Base-by-base conservation (phyloP, 2,888 invertebrate genomes). In the Aporophyla lueneburgensis region DNA sequence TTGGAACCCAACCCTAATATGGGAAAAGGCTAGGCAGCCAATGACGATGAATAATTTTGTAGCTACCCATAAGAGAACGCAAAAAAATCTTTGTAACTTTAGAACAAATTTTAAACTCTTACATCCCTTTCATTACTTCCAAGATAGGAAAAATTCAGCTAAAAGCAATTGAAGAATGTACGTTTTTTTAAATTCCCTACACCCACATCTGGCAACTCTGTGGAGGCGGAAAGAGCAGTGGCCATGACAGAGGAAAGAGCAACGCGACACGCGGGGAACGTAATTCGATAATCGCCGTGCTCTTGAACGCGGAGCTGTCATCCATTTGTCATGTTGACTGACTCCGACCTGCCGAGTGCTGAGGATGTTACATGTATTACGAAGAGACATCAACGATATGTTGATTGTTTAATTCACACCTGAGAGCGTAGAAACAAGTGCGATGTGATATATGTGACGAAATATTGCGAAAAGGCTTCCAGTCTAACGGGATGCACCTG, bases 241-340 rank as follows among this genome's bases (percentile, higher is more conserved):
- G 92, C 96, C 96, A 87, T 96, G 96, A 93, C 96, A 96, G 92
- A 93, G 93, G 95, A 95, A 96, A 96, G 96, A 96, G 95, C 96
- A 95, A 89, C 93, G 90, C 90, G 89, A 89, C 89, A 88, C 87
- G 90, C 92, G 93, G 95, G 95, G 94, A 92, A 87, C 93, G 92
- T 96, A 96, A 96, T 96, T 96, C 94, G 95, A 96, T 96, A 96
- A 96, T 96, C 91, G 94, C 67, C 92, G 86, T 93, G 96, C 94
- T 95, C 96, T 96, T 96, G 96, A 96, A 95, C 94, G 93, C 86
- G 86, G 88, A 83, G 93, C 89, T 91, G 92, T 90, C 93, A 92
- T 86, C 91, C 92, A 94, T 95, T 93, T 93, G 94, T 95, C 95
- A 95, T 91, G 89, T 85, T 92, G 91, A 89, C 88, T 90, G 87